Evolutionary conservation across 2,113 vertebrate genomes (phyloP).

Genomic region (Ceratotherium simum): DNA sequence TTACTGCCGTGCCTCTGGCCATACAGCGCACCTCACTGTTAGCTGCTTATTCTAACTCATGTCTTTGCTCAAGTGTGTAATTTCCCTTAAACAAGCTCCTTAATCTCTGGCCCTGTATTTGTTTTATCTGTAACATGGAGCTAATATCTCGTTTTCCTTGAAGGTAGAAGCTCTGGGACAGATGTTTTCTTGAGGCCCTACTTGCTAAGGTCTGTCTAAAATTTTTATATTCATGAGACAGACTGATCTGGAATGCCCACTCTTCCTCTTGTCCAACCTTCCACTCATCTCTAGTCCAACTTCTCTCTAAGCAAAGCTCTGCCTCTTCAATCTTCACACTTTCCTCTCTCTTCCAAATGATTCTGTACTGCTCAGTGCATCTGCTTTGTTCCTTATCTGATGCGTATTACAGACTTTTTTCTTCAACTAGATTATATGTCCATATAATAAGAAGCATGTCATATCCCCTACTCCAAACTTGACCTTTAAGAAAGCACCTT

Average conservation of each 20-base stretch:
- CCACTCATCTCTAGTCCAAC: not conserved
- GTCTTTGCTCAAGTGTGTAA: not conserved
- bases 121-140: not conserved
- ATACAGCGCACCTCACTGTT: not conserved
- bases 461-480: not conserved
- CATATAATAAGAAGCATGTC: not conserved
- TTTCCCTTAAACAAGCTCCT: conserved; percentile 28
- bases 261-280: not conserved
- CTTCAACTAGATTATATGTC: not conserved
- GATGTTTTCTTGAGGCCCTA: not conserved
- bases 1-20: not conserved
- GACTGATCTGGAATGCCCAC: not conserved
- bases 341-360: not conserved
- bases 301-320: not conserved
- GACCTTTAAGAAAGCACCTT: not conserved
- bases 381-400: not conserved
- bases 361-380: not conserved
- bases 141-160: not conserved
- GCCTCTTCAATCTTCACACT: not conserved
- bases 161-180: not conserved
- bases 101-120: not conserved
- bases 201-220: not conserved
- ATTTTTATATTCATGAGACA: not conserved
- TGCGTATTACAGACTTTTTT: not conserved
- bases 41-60: not conserved